Evolutionary conservation across 1,140 invertebrate species (phyloP), one percentile per base, ranked within the genome.

Genomic region (Rhopalosiphum padi): DNA sequence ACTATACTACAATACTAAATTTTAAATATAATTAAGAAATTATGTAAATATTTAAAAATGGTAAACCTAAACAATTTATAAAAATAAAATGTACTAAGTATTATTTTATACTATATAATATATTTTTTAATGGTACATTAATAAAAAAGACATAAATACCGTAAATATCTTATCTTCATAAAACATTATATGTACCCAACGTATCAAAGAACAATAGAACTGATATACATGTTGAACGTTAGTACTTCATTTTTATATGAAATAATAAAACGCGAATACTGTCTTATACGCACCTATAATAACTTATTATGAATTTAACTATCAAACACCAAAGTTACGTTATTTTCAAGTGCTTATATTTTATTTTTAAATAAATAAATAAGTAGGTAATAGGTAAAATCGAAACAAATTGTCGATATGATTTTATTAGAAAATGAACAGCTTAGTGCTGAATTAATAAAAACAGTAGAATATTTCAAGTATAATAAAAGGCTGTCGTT

Each of bases 171-270:
- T 85, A 85, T 85, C 83, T 41, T 85, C 30, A 21, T 85, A 23
- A 23, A 85, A 43, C 3, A 85, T 25, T 25, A 85, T 25, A 85
- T 11, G 83, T 25, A 5, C 3, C 2, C 35, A 2, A 37, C 82
- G n/a, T 77, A 21, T 77, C 41, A 85, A 85, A 25, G 82, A 85
- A 85, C 83, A 85, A 85, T 85, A 85, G 41, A 85, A 43, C 30
- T 77, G n/a, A 77, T 68, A 77, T n/a, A n/a, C 60, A 35, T 15
- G n/a, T 77, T 77, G 60, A 18, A 85, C 22, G 9, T 43, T 43
- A 37, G 83, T 41, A 37, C 82, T 35, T 85, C 41, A 41, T 85
- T 11, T 85, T 85, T 85, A 11, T 41, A 85, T 43, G 8, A 15
- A 77, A 21, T n/a, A 77, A 77, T 18, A 77, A 11, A 21, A 77